Evolutionary conservation across 2,888 invertebrate species (phyloP), one percentile per base, ranked within the genome.

Genomic region (Plemyria rubiginata): DNA sequence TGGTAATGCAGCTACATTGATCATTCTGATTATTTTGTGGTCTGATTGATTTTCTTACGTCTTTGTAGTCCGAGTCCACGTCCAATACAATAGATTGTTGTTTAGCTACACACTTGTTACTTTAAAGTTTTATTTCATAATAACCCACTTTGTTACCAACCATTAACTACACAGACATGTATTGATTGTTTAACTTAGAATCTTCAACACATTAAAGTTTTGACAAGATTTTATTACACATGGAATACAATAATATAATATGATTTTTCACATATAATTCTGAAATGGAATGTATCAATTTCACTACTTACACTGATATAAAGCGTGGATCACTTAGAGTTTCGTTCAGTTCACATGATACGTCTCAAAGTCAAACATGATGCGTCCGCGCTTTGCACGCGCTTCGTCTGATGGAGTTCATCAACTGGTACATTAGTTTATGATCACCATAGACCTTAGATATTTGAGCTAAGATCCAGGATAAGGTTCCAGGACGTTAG

Each of bases 401-500:
- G n/a, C 4, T 48, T 22, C 11, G 1, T 32, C 7, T 4, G 32
- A 5, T 32, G 8, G 32, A 45, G 4, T 12, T 22, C 22, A 12
- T 22, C 22, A 32, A 29, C 48, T 1, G 32, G 3, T 11, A 49
- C 12, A 32, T 32, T 29, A 13, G 13, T 28, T 2, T 13, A 1
- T 49, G 29, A 12, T 0, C 12, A 6, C 13, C n/a, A 28, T 29
- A 49, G 29, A 22, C 13, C 3, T 9, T 13, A 8, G 8, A 1
- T 4, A 49, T 51, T 8, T 50, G 40, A 54, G 9, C n/a, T 54
- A 45, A n/a, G 45, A 32, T 43, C 16, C 50, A 41, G 16, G 29
- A 32, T 22, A 46, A 15, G 11, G 16, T n/a, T 9, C 22, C 45
- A 77, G 66, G 74, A 80, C 82, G 85, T 86, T 81, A 80, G 84